Evolutionary conservation across 2,113 vertebrate species (phyloP).

Genomic region (Sinosuthora webbiana): DNA sequence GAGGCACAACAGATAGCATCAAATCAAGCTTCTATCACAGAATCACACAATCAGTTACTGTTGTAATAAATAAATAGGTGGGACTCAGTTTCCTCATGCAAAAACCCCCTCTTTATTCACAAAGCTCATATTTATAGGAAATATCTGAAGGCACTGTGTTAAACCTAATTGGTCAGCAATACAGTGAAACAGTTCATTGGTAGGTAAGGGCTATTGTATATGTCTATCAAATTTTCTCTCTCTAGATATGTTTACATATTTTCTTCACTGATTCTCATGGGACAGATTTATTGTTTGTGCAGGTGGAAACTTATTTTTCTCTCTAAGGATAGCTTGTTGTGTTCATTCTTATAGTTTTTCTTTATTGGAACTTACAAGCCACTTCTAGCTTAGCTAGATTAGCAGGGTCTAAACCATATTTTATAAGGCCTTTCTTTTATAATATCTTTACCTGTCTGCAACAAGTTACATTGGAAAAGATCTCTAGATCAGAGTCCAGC

Average conservation of each 20-base stretch:
- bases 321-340: background rate
- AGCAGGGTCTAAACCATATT: background rate
- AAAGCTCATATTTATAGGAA: background rate
- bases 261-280: background rate
- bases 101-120: background rate
- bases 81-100: background rate
- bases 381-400: background rate
- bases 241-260: background rate
- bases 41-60: background rate
- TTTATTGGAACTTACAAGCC: background rate
- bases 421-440: background rate
- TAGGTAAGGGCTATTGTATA: background rate
- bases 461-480: background rate
- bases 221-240: background rate
- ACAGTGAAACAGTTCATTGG: background rate
- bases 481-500: background rate
- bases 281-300: background rate
- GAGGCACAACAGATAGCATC: background rate
- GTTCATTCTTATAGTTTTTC: background rate
- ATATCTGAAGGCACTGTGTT: background rate
- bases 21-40: background rate
- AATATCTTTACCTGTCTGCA: background rate
- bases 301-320: background rate
- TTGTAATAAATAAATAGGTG: background rate
- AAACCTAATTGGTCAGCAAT: background rate